Conservation (phyloP, 1,140 invertebrate genomes). For the Neodiprion virginianus region DNA sequence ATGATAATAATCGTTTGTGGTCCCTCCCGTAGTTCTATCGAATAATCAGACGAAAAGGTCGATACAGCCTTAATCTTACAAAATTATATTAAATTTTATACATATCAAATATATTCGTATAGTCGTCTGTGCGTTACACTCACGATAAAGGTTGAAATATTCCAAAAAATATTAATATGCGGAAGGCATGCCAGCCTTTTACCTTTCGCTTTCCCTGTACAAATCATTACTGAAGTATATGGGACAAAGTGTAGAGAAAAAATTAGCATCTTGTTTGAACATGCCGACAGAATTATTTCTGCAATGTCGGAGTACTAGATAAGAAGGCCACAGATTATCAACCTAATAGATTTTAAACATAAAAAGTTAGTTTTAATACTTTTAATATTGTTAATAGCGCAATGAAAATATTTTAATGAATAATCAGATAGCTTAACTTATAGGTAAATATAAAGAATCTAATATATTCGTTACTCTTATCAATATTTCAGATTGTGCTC, state of each 20-base stretch:
- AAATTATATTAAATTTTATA: not conserved
- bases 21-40: not conserved
- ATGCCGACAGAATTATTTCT: not conserved
- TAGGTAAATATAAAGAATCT: not conserved
- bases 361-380: not conserved
- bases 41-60: not conserved
- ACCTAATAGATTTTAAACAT: not conserved
- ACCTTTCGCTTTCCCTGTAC: no score
- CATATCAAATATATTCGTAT: not conserved
- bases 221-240: no score
- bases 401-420: not conserved
- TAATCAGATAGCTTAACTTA: not conserved
- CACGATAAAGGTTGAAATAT: not conserved
- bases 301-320: not conserved
- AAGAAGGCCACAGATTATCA: not conserved
- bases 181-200: no score
- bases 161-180: not conserved
- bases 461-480: conserved; percentile 15
- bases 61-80: not conserved
- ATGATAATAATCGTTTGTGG: not conserved
- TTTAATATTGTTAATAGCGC: not conserved
- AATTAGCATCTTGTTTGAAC: not conserved
- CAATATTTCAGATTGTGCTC: conserved; percentile 3
- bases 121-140: not conserved
- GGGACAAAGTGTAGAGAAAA: not conserved